phyloP scores from a whole-genome alignment of 1,140 invertebrate genomes.

The Papilio aristodemus region DNA sequence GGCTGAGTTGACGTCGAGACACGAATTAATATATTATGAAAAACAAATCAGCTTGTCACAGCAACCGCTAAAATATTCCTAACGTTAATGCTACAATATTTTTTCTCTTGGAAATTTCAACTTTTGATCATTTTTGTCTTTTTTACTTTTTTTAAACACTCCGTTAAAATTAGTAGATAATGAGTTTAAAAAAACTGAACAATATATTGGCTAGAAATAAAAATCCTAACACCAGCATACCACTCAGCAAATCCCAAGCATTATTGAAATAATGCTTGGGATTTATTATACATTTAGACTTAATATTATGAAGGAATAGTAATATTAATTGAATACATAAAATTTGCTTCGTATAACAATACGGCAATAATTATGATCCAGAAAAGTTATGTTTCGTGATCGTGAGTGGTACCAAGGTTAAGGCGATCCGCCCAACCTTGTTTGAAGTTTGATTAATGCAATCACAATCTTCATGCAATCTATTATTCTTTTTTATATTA shows the following conservation, averaged over 20 bases:
- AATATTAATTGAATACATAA: neutral
- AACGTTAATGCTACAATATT: neutral
- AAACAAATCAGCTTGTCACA: constrained; percentile 38
- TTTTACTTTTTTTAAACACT: too few relatives aligned
- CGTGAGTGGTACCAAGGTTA: constrained; percentile 29
- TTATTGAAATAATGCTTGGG: too few relatives aligned
- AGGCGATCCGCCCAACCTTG: constrained; percentile 12
- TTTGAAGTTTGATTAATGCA: constrained; percentile 18
- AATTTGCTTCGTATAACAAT: neutral
- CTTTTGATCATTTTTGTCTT: too few relatives aligned
- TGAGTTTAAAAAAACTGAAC: too few relatives aligned
- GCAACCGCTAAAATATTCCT: neutral
- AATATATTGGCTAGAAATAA: too few relatives aligned
- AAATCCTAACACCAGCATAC: too few relatives aligned
- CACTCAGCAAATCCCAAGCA: too few relatives aligned
- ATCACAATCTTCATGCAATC: constrained; percentile 22
- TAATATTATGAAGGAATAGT: neutral
- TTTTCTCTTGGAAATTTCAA: neutral
- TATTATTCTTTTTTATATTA: neutral
- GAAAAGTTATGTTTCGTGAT: constrained; percentile 14
- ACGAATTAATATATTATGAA: constrained; percentile 50
- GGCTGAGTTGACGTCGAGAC: constrained; percentile 37
- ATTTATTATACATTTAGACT: too few relatives aligned
- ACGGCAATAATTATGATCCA: constrained; percentile 2
- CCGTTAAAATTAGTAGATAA: too few relatives aligned